Conservation (phyloP, 2,113 vertebrate species). For the Perca flavescens region DNA sequence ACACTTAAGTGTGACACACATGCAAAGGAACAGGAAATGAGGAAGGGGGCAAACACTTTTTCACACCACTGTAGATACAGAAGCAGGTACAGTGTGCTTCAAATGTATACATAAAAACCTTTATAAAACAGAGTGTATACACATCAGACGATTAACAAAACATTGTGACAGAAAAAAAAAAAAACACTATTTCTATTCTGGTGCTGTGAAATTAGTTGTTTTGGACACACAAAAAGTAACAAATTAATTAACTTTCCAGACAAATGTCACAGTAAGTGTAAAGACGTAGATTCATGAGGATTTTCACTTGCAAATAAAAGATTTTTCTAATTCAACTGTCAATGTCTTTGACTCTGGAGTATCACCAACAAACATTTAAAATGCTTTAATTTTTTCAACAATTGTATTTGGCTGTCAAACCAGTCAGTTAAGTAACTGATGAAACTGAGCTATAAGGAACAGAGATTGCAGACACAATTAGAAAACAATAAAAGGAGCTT, state of each 20-base stretch:
- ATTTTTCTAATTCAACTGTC: neutral
- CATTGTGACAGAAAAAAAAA: conserved; percentile 48
- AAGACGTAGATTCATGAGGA: neutral
- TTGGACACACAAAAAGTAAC: conserved; percentile 1
- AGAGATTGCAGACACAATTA: neutral
- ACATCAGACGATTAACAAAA: conserved; percentile 45
- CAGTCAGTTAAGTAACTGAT: neutral
- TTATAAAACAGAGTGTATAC: conserved; percentile 55
- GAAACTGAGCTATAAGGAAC: neutral
- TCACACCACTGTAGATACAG: too few relatives aligned
- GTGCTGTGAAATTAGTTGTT: neutral
- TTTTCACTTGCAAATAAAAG: conserved; percentile 7
- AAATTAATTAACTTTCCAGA: conserved; percentile 2
- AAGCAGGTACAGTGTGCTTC: conserved; percentile 47
- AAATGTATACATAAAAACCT: conserved; percentile 46
- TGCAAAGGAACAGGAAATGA: too few relatives aligned
- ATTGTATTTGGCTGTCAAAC: neutral
- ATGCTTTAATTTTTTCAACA: neutral
- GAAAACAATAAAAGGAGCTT: neutral
- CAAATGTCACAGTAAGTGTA: neutral
- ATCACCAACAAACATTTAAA: neutral
- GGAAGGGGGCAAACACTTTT: too few relatives aligned
- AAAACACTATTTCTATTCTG: conserved; percentile 52
- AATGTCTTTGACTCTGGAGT: neutral
- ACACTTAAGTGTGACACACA: too few relatives aligned